These are phyloP conservation scores for Stenurella melanura DNA, from an alignment of 2,888 invertebrate genomes.

Conservation along the genomic window DNA sequence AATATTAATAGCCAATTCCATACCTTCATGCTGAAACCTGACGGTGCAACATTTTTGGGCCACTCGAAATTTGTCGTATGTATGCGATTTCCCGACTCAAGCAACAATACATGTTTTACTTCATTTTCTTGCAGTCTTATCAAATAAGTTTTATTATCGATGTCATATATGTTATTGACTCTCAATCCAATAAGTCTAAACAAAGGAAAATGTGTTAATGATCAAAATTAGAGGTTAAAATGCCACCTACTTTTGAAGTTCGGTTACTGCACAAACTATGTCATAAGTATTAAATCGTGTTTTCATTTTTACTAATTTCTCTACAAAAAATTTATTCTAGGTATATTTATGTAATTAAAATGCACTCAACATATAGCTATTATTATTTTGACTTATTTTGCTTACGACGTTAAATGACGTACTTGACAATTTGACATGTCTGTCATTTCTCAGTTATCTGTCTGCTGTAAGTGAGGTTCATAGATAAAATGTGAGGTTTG, in stretches of 20 bases:
- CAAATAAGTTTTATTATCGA: constrained; percentile 96
- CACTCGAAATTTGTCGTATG: constrained; percentile 98
- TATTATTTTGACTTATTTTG: constrained; percentile 10
- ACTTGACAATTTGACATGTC: no score
- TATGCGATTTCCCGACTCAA: constrained; percentile 96
- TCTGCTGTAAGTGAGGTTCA: no score
- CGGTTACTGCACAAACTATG: constrained; percentile 90
- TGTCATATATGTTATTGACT: constrained; percentile 97
- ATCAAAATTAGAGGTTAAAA: constrained; percentile 26
- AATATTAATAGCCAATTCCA: background rate
- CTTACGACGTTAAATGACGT: background rate
- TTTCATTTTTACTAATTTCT: constrained; percentile 83
- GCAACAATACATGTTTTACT: constrained; percentile 88
- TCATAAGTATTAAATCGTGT: constrained; percentile 94
- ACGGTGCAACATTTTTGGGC: constrained; percentile 97
- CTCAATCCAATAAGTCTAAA: constrained; percentile 90
- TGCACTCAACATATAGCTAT: constrained; percentile 32
- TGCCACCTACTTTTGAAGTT: constrained; percentile 84
- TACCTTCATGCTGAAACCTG: constrained; percentile 98
- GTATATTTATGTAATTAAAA: constrained; percentile 26
- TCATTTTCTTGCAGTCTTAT: constrained; percentile 90
- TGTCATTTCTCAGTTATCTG: constrained; percentile 6
- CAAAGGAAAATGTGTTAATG: constrained; percentile 44
- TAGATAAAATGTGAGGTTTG: background rate
- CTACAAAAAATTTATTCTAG: constrained; percentile 37